phyloP scores from a whole-genome alignment of 2,888 invertebrate genomes.

The Oligia strigilis region DNA sequence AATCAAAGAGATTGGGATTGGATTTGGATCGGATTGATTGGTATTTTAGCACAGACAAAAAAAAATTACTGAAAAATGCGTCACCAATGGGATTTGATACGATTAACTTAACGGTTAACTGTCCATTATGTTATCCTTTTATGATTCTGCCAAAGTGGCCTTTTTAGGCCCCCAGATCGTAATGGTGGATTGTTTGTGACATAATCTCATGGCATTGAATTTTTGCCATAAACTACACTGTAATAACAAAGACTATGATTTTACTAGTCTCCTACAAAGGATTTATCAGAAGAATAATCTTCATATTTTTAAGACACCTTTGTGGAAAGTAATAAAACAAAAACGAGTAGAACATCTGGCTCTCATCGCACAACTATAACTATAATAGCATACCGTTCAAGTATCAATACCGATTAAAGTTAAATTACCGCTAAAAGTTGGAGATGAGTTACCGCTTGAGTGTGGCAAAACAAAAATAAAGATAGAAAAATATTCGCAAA shows the following conservation, averaged over 20 bases:
- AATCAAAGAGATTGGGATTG: too few species aligned
- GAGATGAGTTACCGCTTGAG: constrained; percentile 38
- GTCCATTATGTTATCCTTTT: too few species aligned
- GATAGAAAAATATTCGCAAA: constrained; percentile 40
- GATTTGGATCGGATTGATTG: too few species aligned
- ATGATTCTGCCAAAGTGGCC: too few species aligned
- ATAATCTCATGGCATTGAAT: background rate
- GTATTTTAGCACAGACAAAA: too few species aligned
- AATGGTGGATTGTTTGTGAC: background rate
- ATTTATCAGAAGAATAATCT: background rate
- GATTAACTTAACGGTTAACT: too few species aligned
- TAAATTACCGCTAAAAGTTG: constrained; percentile 45
- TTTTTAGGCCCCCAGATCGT: too few species aligned
- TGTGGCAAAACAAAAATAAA: constrained; percentile 35
- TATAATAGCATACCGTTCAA: background rate
- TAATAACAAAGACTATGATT: background rate
- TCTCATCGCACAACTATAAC: background rate
- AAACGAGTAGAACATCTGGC: background rate
- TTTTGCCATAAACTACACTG: background rate
- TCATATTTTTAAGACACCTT: background rate
- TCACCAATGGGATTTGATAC: too few species aligned
- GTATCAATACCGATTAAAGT: constrained; percentile 41
- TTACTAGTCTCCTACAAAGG: background rate
- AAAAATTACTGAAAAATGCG: too few species aligned
- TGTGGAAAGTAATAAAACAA: background rate